Conservation (phyloP, 2,888 invertebrate species). For the Conops quadrifasciatus region DNA sequence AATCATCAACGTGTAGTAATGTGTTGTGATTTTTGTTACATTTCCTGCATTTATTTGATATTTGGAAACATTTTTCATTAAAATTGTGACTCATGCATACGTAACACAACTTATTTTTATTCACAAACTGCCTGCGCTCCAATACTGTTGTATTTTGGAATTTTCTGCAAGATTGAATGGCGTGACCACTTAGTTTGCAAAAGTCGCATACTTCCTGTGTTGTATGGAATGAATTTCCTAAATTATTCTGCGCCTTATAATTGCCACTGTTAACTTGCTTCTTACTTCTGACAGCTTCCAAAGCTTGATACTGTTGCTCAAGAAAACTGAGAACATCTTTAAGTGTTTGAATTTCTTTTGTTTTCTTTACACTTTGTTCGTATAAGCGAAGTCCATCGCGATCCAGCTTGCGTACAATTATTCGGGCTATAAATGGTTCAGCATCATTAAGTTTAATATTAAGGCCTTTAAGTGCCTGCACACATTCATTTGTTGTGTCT, state of each 20-base stretch:
- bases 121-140: background rate
- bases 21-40: background rate
- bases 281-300: background rate
- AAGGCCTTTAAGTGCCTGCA: too few relatives aligned
- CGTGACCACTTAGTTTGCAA: background rate
- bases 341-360: conserved; percentile 5
- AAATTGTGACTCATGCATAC: conserved; percentile 2
- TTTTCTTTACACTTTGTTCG: conserved; percentile 11
- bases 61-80: background rate
- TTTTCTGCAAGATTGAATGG: conserved; percentile 22
- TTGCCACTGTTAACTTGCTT: background rate
- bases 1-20: conserved; percentile 3
- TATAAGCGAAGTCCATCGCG: conserved; percentile 12
- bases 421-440: background rate
- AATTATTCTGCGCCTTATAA: background rate
- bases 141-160: background rate
- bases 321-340: background rate
- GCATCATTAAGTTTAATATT: too few relatives aligned
- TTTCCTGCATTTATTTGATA: background rate
- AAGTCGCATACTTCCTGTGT: too few relatives aligned
- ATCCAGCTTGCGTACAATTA: conserved; percentile 9
- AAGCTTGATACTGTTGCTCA: conserved; percentile 1
- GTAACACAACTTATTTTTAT: background rate
- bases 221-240: background rate
- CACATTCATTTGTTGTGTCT: too few relatives aligned